These are phyloP conservation scores for Taurulus bubalis DNA, from an alignment of 2,113 vertebrate species.

Conservation along the genomic window DNA sequence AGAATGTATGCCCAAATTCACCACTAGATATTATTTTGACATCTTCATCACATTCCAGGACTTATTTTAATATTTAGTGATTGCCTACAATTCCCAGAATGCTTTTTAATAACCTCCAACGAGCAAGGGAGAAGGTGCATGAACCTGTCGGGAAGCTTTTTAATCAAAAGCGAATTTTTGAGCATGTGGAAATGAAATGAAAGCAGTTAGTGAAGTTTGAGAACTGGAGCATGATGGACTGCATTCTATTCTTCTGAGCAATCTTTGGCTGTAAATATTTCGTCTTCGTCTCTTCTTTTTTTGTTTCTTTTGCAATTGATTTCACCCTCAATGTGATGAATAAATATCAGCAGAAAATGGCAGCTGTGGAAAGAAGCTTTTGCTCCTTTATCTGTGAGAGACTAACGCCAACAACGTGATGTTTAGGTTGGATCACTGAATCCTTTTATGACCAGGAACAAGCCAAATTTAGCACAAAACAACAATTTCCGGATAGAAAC, in stretches of 20 bases:
- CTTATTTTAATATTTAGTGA: neutral
- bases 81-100: constrained; percentile 30
- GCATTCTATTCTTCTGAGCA: neutral
- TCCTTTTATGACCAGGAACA: constrained; percentile 26
- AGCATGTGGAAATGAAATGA: neutral
- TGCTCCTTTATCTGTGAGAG: neutral
- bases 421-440: neutral
- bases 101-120: neutral
- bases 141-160: neutral
- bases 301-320: neutral
- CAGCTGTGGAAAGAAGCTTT: neutral
- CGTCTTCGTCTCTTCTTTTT: neutral
- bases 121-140: neutral
- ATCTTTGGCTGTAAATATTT: neutral
- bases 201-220: neutral
- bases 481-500: neutral
- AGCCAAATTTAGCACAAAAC: neutral
- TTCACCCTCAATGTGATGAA: neutral
- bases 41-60: neutral
- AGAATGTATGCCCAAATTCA: neutral
- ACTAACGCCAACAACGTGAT: neutral
- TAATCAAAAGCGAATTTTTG: neutral
- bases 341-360: constrained; percentile 7
- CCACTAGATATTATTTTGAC: neutral
- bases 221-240: neutral